Evolutionary conservation across 2,888 invertebrate species (phyloP).

Genomic region (Phalera bucephala): DNA sequence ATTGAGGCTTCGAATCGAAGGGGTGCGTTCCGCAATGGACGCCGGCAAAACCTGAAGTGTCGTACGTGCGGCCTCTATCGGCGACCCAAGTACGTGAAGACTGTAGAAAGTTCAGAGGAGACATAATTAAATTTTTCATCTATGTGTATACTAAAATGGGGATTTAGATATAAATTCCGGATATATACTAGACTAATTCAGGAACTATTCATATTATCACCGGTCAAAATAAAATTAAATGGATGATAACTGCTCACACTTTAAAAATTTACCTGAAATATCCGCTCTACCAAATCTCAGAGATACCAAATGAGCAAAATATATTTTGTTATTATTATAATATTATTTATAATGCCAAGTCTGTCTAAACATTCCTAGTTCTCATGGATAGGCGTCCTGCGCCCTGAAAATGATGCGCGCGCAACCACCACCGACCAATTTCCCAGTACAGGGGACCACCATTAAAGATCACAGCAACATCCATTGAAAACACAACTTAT

Average conservation of each 20-base stretch:
- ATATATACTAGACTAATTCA: no score
- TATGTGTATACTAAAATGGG: no score
- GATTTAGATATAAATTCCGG: no score
- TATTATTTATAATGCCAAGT: constrained; percentile 14
- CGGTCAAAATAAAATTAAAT: background rate
- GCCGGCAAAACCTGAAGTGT: constrained; percentile 74
- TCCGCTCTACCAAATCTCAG: no score
- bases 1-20: constrained; percentile 28
- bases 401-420: constrained; percentile 76
- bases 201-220: no score
- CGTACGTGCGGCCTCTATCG: constrained; percentile 70
- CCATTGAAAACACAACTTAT: constrained; percentile 37
- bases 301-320: no score
- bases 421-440: constrained; percentile 54
- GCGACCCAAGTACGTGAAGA: constrained; percentile 61
- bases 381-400: constrained; percentile 68
- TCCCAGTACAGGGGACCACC: constrained; percentile 44
- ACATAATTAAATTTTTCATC: constrained; percentile 19
- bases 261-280: no score
- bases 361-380: constrained; percentile 62
- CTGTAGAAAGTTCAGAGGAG: constrained; percentile 49
- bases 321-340: constrained; percentile 1
- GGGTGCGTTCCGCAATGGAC: constrained; percentile 64
- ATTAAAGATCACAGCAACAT: constrained; percentile 31
- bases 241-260: no score